Base-by-base conservation (phyloP, 2,888 invertebrate species). In the Limulus polyphemus region DNA sequence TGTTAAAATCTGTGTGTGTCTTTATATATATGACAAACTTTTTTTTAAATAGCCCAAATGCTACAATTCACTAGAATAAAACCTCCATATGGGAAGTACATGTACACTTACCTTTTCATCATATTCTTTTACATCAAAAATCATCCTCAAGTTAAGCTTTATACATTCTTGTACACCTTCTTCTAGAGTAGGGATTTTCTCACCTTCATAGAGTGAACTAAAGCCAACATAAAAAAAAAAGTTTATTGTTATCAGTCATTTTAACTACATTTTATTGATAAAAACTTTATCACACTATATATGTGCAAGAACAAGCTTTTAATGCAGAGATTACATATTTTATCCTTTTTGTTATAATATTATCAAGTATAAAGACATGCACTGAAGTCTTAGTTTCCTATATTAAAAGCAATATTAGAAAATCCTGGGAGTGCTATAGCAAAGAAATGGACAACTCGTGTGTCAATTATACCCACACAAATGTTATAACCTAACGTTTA, bases 81-180 rank as follows among this genome's bases (percentile, higher is more conserved):
- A 50, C 14, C 9, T n/a, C 61, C 65, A 60, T 58, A 58, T 59
- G 51, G 50, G 10, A 56, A 54, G 2, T 17, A 60, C 56, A 61
- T 62, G 48, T 17, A 17, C 12, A 67, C 66, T 63, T 69, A 84
- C 84, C 80, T 81, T 79, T 58, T 75, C 76, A 70, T 84, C 81
- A 64, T 80, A 79, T 49, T 83, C 85, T 74, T 90, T 90, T 54
- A 90, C 79, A 72, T 91, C 90, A 69, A 91, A 85, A 65, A 90
- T 84, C 77, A 89, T 81, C 69, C 81, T 81, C 64, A 87, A 81
- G n/a, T 84, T 81, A 61, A 83, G 80, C 1, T 80, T 76, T 56
- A 88, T 72, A 68, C 88, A 80, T 73, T 82, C 83, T 62, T 82
- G 79, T 58, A 90, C 77, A 0, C 84, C 83, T 13, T 87, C 84